Conservation (phyloP, 2,888 invertebrate genomes). For the Mythimna loreyi region DNA sequence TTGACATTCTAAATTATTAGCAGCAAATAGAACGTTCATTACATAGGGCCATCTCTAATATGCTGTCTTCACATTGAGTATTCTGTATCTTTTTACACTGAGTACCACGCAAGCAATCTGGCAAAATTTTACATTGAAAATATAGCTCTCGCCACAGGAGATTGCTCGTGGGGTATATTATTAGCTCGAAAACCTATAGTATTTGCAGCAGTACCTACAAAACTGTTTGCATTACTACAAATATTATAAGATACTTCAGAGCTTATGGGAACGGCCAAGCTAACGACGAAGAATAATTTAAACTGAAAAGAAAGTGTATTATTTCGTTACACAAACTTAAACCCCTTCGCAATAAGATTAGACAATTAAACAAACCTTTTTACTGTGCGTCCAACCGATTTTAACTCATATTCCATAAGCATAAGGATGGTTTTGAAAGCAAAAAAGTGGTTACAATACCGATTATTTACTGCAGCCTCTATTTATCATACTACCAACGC, state of each 20-base stretch:
- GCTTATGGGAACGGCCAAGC: slow-evolving; percentile 33
- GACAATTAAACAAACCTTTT: too few relatives aligned
- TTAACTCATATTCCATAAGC: too few relatives aligned
- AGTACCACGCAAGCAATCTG: slow-evolving; percentile 9
- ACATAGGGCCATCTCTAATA: neutral
- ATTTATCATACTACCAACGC: too few relatives aligned
- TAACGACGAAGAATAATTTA: slow-evolving; percentile 13
- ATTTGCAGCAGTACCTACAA: slow-evolving; percentile 4
- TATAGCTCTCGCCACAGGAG: slow-evolving; percentile 3
- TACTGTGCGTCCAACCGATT: too few relatives aligned
- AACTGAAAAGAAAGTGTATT: neutral
- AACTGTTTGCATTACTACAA: slow-evolving; percentile 1
- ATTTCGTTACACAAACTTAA: too few relatives aligned
- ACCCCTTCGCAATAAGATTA: too few relatives aligned
- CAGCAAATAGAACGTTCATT: too few relatives aligned
- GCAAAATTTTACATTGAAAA: slow-evolving; percentile 28
- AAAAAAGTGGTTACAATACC: too few relatives aligned
- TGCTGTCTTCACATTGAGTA: neutral
- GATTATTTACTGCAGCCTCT: too few relatives aligned
- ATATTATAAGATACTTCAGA: slow-evolving; percentile 9
- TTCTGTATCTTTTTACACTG: slow-evolving; percentile 21
- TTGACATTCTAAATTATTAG: too few relatives aligned
- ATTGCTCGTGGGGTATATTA: slow-evolving; percentile 28
- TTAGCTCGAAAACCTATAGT: slow-evolving; percentile 8
- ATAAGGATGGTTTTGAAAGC: too few relatives aligned